These are phyloP conservation scores for Colius striatus DNA, from an alignment of 2,113 vertebrate genomes.

Conservation along the genomic window DNA sequence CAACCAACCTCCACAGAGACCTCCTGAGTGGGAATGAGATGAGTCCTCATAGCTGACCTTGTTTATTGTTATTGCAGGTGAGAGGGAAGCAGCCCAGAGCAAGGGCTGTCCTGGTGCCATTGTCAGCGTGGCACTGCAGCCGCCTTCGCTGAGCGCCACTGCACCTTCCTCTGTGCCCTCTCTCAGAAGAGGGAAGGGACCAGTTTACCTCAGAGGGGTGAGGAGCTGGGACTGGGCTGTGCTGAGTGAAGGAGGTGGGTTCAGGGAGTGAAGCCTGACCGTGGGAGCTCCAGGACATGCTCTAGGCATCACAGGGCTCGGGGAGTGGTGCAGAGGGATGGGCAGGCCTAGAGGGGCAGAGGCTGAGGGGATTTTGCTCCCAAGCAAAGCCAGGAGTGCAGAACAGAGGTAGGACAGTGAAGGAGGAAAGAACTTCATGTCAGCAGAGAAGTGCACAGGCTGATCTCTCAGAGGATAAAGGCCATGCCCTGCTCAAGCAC, in stretches of 20 bases:
- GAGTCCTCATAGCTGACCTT: background rate
- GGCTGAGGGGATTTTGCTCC: background rate
- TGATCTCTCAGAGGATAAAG: background rate
- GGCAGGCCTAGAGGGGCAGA: background rate
- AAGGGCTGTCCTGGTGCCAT: background rate
- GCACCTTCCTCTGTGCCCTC: background rate
- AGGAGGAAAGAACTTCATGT: background rate
- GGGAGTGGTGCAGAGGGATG: too few species aligned
- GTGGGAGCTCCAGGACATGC: too few species aligned
- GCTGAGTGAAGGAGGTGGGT: background rate
- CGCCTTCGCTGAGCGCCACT: background rate
- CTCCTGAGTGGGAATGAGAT: background rate
- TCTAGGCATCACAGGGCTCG: too few species aligned
- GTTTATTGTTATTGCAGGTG: conserved; percentile 29
- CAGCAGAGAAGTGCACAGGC: background rate
- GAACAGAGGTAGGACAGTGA: background rate
- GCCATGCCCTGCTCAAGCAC: background rate
- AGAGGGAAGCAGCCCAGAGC: background rate
- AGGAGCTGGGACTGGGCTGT: background rate
- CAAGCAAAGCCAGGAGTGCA: background rate
- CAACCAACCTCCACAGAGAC: background rate
- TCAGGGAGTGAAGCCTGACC: background rate
- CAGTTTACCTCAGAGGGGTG: background rate
- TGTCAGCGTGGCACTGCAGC: fast-evolving
- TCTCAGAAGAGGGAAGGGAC: background rate